Percentiles rank a stretch among this genome's conserved stretches.
Evolutionary conservation across 1,140 invertebrate species (phyloP).

Genomic region (Macrotrachela quadricornifera): DNA sequence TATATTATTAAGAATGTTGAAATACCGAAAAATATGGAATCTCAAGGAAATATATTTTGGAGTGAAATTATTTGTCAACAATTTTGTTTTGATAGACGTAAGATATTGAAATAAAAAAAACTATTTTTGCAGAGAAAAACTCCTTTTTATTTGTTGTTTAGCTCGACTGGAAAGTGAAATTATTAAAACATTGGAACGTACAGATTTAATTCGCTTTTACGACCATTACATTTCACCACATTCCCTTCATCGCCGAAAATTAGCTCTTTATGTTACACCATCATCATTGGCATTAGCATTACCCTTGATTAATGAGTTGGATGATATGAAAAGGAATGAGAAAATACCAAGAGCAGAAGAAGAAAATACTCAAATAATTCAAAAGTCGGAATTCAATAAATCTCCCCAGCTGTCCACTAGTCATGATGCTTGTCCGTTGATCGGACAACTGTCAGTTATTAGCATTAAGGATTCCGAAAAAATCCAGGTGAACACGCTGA

Average conservation of each 20-base stretch:
- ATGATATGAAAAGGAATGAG: no score
- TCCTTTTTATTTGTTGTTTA: constrained; percentile 14
- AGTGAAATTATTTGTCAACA: constrained; percentile 60
- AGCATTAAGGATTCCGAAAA: no score
- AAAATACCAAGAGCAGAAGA: no score
- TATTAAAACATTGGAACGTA: constrained; percentile 51
- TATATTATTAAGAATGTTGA: constrained; percentile 55
- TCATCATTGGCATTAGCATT: no score
- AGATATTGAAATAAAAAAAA: neutral
- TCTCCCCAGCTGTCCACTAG: no score
- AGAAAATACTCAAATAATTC: no score
- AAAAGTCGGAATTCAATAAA: no score
- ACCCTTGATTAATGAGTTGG: no score
- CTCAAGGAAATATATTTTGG: constrained; percentile 51
- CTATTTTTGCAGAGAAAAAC: neutral
- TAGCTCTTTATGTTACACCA: constrained; percentile 51
- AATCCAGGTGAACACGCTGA: no score
- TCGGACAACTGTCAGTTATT: no score
- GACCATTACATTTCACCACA: constrained; percentile 30
- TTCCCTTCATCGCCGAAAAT: constrained; percentile 10
- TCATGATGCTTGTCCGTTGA: no score
- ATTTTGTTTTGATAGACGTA: constrained; percentile 67
- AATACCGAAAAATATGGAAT: constrained; percentile 61
- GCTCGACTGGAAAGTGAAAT: constrained; percentile 58
- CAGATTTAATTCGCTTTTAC: constrained; percentile 59